Evolutionary conservation across 2,113 vertebrate species (phyloP), one percentile per base, ranked within the genome.

Genomic region (Aldabrachelys gigantea): DNA sequence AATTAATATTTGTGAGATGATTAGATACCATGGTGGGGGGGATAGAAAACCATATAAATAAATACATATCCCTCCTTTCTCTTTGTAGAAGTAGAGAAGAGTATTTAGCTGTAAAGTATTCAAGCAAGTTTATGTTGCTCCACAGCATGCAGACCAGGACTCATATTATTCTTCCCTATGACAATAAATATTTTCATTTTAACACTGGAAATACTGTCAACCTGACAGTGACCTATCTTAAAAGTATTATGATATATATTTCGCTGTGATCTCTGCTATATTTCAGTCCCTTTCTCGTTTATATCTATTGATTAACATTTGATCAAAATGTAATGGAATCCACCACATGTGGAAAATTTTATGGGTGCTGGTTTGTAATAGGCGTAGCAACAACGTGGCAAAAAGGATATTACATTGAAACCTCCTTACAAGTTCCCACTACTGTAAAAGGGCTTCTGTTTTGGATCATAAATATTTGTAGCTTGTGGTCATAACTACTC

Each of bases 381-480:
- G 50, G 65, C 57, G 27, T 82, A 2, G 0, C 5, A 82, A 52
- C 62, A 85, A 85, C 52, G 44, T 29, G 89, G 76, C 56, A 14
- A 96, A 62, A 4, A 62, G 22, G 5, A 35, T 90, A 82, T 81
- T 89, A 65, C 8, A n/a, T 54, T 82, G 85, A 93, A 95, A 59
- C 49, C 0, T 38, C 79, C 86, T 92, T 93, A 89, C 0, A 1
- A 90, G 92, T 95, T 95, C 93, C 87, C 96, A 97, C 94, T 97
- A 96, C 96, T 94, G 72, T 97, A 97, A 97, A 97, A 97, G 97
- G 96, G 87, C 93, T 93, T 94, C 96, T 96, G 89, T 94, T 97
- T 96, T 94, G 72, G 97, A 95, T 90, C 89, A 93, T 97, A 97
- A 97, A 97, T 97, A 96, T 96, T 97, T 97, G 96, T 92, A 96